Base-by-base conservation (phyloP, 2,888 invertebrate species). In the Tryphoninae sp. region DNA sequence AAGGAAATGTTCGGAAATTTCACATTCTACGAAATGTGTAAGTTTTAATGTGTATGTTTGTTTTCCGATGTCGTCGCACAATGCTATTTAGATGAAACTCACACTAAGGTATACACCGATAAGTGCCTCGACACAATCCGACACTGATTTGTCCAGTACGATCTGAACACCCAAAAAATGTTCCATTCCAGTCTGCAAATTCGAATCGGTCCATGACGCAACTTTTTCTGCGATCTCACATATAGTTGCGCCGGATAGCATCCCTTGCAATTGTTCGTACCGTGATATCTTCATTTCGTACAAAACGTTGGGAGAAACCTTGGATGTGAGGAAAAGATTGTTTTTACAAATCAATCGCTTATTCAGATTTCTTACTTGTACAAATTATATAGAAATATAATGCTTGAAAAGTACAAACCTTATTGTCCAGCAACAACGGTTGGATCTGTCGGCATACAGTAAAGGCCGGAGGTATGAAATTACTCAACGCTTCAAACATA, bases 71-170 rank as follows among this genome's bases (percentile, higher is more conserved):
- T 33, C 33, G 1, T 33, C 33, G 33, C 3, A 45, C 9, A 45
- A 45, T 45, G 11, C 13, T 45, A 42, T 22, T 65, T 13, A 0
- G 65, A 61, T 58, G 69, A 26, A 33, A 86, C 89, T 87, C 84
- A 92, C 92, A 68, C 92, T 91, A 0, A 97, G 93, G 90, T 96
- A 96, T 2, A 94, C 95, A 0, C 97, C 97, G 69, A 98, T 95
- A 2, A 98, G 91, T 0, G 98, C 96, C 92, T 98, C 98, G 1
- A 97, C 95, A 82, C 95, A 94, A 92, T 98, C 98, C 0, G 98
- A 96, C 3, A 96, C 92, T 68, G 93, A 92, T 94, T 97, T 95
- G 89, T 95, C 94, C 0, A 93, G 86, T 13, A 95, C 90, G 13
- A 91, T 91, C 83, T 94, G 94, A 42, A 91, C 86, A 11, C 92